Evolutionary conservation across 2,797 vertebrate species (phyloP), one percentile per base, ranked within the genome.

Genomic region (Arnoldichthys spilopterus): DNA sequence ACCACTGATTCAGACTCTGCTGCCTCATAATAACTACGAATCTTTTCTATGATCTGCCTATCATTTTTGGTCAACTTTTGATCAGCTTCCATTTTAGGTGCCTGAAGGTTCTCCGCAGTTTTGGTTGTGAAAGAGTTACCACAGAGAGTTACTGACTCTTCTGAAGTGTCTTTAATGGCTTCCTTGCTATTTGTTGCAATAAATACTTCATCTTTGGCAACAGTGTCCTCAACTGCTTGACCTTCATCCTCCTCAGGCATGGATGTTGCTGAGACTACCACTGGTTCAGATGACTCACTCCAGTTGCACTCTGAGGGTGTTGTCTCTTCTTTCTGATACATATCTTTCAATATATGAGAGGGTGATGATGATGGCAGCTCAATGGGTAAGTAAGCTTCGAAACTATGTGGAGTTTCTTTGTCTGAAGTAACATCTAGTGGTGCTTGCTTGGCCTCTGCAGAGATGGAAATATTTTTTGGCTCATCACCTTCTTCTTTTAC

Each of bases 11-110:
- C 85, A 0, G 88, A 91, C 2, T 91, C 92, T 11, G 93, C 92
- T 0, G 91, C 91, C 13, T 95, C 94, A 6, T 95, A 95, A 78
- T 95, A 96, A 70, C 89, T 95, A 76, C 91, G 84, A 85, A 92
- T 94, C 87, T 92, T 95, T 76, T 95, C 93, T 2, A 96, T 95
- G 69, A 96, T 92, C 71, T 91, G 90, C 76, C 92, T 88, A 85
- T 95, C 93, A 0, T 88, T 90, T 67, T 90, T 92, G 64, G 90
- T 91, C 40, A 91, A 80, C 76, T 82, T 86, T 78, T 80, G 71
- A 12, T 89, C 86, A 5, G 85, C 75, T 11, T 85, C 81, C 71
- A 64, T 77, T 6, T 85, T 84, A 18, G 78, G 58, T 11, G 72
- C 20, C 22, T 30, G 75, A 45, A 34, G 59, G 22, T 45, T 77